Percentiles rank a stretch among this genome's conserved stretches.
Conservation (phyloP, 2,888 invertebrate genomes). For the Caenorhabditis doughertyi region DNA sequence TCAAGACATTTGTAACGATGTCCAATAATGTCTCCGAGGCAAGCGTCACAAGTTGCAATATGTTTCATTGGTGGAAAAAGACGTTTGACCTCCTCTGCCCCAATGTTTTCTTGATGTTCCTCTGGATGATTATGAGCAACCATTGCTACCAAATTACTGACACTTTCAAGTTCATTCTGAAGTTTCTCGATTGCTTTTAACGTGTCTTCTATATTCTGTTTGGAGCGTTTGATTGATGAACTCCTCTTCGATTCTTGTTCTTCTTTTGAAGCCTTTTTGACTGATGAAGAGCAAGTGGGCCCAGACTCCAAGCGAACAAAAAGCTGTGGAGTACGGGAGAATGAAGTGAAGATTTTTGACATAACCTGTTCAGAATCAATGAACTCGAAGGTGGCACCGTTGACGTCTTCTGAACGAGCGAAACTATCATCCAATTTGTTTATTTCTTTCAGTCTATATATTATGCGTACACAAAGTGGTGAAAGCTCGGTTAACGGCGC, state of each 20-base stretch:
- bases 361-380: conserved; percentile 42
- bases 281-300: background rate
- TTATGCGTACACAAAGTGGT: too few species aligned
- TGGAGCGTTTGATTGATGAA: conserved; percentile 37
- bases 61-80: conserved; percentile 22
- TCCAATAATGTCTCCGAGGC: conserved; percentile 53
- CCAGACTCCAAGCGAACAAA: conserved; percentile 44
- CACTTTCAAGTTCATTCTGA: background rate
- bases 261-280: conserved; percentile 20
- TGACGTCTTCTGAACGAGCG: conserved; percentile 39
- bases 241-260: conserved; percentile 45
- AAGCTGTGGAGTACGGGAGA: conserved; percentile 55
- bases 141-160: conserved; percentile 13
- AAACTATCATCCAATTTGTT: too few species aligned
- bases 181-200: conserved; percentile 30
- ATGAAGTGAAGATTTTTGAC: conserved; percentile 46
- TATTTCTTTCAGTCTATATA: too few species aligned
- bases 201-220: conserved; percentile 39
- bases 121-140: conserved; percentile 10
- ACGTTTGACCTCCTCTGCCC: conserved; percentile 6
- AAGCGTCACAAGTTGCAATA: conserved; percentile 50
- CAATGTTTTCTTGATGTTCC: background rate
- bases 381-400: conserved; percentile 55
- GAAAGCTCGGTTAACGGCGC: too few species aligned
- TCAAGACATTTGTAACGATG: conserved; percentile 62